Evolutionary conservation across 2,797 vertebrate genomes (phyloP).

Genomic region (Leucoraja ocellata): DNA sequence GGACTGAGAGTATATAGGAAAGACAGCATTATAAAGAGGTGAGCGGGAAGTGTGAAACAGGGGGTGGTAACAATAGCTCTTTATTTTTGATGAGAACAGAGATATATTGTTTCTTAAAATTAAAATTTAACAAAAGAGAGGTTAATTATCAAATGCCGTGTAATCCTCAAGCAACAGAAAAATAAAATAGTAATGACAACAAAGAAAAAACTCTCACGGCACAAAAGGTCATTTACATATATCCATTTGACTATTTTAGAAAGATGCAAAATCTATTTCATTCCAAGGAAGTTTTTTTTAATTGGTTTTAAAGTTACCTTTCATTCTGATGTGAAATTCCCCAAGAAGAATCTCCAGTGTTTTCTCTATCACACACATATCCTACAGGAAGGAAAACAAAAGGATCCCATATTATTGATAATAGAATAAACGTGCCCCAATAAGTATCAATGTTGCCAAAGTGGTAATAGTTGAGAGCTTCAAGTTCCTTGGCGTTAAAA

Average conservation of each 20-base stretch:
- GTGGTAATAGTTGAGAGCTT: too few species aligned
- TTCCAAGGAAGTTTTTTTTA: neutral
- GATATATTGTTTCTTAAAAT: too few species aligned
- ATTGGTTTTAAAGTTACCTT: slow-evolving; percentile 60
- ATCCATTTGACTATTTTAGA: neutral
- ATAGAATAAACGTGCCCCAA: neutral
- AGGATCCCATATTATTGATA: slow-evolving; percentile 15
- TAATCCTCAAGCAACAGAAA: neutral
- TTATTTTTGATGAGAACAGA: too few species aligned
- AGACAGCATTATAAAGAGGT: too few species aligned
- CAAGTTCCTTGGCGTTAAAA: too few species aligned
- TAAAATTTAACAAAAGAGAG: neutral
- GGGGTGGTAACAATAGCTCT: too few species aligned
- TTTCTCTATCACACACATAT: slow-evolving; percentile 85
- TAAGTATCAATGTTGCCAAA: too few species aligned
- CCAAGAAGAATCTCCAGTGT: slow-evolving; percentile 83
- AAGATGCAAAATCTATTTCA: neutral
- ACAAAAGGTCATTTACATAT: neutral
- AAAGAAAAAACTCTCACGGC: neutral
- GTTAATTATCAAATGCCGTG: neutral
- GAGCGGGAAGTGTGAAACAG: too few species aligned
- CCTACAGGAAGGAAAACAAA: slow-evolving; percentile 57
- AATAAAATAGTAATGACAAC: neutral
- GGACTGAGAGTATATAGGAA: too few species aligned
- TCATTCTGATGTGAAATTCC: slow-evolving; percentile 92